Evolutionary conservation across 1,140 invertebrate genomes (phyloP).

Genomic region (Conus betulinus): DNA sequence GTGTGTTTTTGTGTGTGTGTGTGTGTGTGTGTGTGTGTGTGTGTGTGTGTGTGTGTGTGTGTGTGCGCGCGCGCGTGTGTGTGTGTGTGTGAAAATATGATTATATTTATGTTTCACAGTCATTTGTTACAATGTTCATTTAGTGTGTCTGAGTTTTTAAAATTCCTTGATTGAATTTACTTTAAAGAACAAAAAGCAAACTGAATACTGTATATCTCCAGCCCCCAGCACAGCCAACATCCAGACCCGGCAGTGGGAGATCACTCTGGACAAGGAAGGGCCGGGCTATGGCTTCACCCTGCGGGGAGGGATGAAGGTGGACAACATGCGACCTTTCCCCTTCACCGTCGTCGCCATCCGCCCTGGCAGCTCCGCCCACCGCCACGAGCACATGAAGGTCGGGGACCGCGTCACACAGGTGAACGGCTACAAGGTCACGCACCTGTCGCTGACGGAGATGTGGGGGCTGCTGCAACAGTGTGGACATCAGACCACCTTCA

Average conservation of each 20-base stretch:
- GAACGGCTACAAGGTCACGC: slow-evolving; percentile 81
- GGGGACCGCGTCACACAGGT: slow-evolving; percentile 91
- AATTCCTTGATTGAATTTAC: too few species aligned
- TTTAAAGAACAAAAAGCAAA: too few species aligned
- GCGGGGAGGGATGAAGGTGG: slow-evolving; percentile 84
- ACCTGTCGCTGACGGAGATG: slow-evolving; percentile 77
- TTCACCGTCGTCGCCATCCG: slow-evolving; percentile 92
- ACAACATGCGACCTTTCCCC: slow-evolving; percentile 81
- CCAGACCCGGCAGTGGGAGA: slow-evolving; percentile 69
- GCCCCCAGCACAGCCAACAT: slow-evolving; percentile 66
- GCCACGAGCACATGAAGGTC: slow-evolving; percentile 73
- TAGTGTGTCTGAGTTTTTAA: too few species aligned
- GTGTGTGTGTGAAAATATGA: neutral
- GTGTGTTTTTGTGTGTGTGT: neutral
- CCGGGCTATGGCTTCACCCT: slow-evolving; percentile 93
- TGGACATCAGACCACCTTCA: slow-evolving; percentile 66
- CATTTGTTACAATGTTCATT: neutral
- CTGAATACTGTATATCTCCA: slow-evolving; percentile 33
- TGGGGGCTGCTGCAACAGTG: slow-evolving; percentile 75
- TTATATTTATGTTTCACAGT: neutral
- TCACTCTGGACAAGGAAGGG: slow-evolving; percentile 83
- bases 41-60: neutral
- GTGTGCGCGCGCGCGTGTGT: neutral
- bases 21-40: slow-evolving; percentile 2
- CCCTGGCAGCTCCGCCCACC: slow-evolving; percentile 91